Evolutionary conservation across 2,113 vertebrate species (phyloP).

Genomic region (Oceanodroma tethys): DNA sequence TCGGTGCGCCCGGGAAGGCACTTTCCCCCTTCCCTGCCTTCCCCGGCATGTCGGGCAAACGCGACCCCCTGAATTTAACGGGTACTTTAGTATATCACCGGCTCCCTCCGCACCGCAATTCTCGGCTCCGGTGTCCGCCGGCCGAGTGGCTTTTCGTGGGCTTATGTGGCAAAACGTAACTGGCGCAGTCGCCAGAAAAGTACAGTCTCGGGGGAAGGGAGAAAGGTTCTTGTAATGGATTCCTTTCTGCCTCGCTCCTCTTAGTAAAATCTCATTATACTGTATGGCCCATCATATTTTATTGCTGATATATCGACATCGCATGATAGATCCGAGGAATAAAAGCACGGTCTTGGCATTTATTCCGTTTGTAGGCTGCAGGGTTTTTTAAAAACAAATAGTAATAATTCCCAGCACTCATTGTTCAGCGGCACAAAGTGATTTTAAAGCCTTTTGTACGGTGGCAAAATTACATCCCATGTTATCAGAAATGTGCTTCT

Average conservation of each 20-base stretch:
- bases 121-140: not conserved
- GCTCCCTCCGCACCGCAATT: not conserved
- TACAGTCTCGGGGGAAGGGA: not conserved
- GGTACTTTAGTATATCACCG: not conserved
- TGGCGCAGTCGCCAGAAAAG: not conserved
- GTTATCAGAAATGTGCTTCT: not conserved
- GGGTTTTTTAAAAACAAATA: not conserved
- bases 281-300: not conserved
- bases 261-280: not conserved
- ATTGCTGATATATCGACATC: not conserved
- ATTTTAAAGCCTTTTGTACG: slow-evolving; percentile 2
- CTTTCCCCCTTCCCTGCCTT: not conserved
- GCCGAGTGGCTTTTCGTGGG: not conserved
- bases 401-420: not conserved
- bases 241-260: not conserved
- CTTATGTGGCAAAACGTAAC: not conserved
- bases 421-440: not conserved
- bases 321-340: not conserved
- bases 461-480: not conserved
- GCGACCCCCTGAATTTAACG: not conserved
- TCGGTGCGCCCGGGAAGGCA: not conserved
- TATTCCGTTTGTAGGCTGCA: not conserved
- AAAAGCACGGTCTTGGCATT: not conserved
- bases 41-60: not conserved
- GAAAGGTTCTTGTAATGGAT: not conserved